Conservation (phyloP, 2,888 invertebrate species). For the Pediacus dermestoides region DNA sequence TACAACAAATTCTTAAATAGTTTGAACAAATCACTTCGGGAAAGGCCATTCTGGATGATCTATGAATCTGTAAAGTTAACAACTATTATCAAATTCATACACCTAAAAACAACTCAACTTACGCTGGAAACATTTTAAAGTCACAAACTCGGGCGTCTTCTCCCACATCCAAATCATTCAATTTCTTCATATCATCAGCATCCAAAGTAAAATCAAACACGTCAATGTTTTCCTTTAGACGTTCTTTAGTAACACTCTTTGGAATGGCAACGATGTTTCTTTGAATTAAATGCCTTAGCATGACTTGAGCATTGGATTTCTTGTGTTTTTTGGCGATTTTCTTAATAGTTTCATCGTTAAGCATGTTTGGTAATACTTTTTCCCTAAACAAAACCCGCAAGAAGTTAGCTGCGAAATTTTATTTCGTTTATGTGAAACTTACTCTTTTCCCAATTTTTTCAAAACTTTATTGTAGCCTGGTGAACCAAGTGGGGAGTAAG, state of each 20-base stretch:
- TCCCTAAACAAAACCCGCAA: conserved; percentile 45
- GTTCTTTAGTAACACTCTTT: conserved; percentile 68
- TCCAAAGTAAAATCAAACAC: conserved; percentile 67
- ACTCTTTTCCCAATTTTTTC: conserved; percentile 9
- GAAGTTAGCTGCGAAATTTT: too few species aligned
- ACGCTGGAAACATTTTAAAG: conserved; percentile 47
- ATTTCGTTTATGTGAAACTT: too few species aligned
- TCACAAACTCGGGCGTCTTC: conserved; percentile 63
- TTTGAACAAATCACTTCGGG: too few species aligned
- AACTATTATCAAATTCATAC: not conserved
- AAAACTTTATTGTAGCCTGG: conserved; percentile 48
- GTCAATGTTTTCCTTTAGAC: conserved; percentile 70
- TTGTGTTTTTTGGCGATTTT: conserved; percentile 55
- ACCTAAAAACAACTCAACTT: too few species aligned
- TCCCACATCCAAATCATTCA: conserved; percentile 61
- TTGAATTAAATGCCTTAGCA: conserved; percentile 67
- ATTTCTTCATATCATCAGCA: conserved; percentile 55
- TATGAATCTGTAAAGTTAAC: conserved; percentile 44
- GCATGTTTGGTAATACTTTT: conserved; percentile 58
- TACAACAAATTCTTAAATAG: too few species aligned
- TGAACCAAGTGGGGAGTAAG: conserved; percentile 52
- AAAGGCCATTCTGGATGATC: conserved; percentile 72
- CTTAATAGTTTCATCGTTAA: conserved; percentile 57
- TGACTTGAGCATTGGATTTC: conserved; percentile 68
- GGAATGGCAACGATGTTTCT: conserved; percentile 70